Conservation (phyloP, 2,113 vertebrate genomes). For the Rhadina sibilatrix region DNA sequence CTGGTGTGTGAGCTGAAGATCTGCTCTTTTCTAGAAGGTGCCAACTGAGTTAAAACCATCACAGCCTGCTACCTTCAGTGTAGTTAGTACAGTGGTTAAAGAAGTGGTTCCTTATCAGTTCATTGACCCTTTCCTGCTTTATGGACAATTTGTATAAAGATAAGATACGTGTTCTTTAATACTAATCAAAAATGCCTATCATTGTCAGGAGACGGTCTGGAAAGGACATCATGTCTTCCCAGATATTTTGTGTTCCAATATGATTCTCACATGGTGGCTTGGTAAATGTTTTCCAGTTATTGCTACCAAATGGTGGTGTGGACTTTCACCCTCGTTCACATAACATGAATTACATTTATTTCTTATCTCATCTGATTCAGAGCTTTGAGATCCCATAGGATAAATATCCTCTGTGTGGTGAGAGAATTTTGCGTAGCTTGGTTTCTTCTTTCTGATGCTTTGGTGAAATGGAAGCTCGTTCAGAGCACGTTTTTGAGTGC, state of each 20-base stretch:
- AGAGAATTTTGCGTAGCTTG: background rate
- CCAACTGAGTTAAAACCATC: background rate
- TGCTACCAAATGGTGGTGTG: background rate
- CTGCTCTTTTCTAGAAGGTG: background rate
- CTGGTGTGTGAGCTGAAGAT: background rate
- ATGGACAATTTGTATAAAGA: background rate
- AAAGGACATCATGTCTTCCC: background rate
- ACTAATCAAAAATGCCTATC: background rate
- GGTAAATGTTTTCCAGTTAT: background rate
- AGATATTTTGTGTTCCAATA: background rate
- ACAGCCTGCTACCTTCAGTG: background rate
- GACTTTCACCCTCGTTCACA: background rate
- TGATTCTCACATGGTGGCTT: background rate
- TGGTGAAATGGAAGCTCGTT: background rate
- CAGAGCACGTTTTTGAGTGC: background rate
- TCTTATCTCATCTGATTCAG: constrained; percentile 4
- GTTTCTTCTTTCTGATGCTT: background rate
- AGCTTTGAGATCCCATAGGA: background rate
- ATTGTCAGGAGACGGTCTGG: background rate
- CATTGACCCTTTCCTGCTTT: background rate
- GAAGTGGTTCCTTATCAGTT: background rate
- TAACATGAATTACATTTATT: background rate
- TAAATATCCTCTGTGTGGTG: background rate
- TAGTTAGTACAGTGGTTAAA: background rate
- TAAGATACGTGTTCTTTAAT: background rate